Evolutionary conservation across 2,888 invertebrate species (phyloP), one percentile per base, ranked within the genome.

Genomic region (Colletes collaris): DNA sequence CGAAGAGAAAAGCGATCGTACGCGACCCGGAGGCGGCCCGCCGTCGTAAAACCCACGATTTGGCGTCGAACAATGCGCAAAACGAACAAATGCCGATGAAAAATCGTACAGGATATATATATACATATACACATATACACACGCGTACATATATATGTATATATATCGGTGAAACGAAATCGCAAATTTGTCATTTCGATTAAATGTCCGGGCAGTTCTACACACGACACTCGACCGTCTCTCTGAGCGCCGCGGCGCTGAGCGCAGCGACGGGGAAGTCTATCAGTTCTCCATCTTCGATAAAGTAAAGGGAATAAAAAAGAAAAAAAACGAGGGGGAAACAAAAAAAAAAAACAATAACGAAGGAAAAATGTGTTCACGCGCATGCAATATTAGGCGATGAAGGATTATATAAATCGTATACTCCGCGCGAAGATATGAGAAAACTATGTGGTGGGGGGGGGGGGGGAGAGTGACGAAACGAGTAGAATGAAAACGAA

Each of bases 341-440:
- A 3, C 3, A 40, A 40, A 40, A 40, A 40, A 40, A 40, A 6
- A 6, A 46, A 46, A 46, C 7, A 46, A 8, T 3, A 46, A 46
- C 8, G 10, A 46, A 46, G 8, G 10, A 46, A 46, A 46, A 46
- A 46, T 90, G 89, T 90, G 89, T 90, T 90, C 90, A 90, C 86
- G 87, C 90, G 89, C 87, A 90, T 89, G 90, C 90, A 90, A 90
- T 90, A 90, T 90, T 90, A 88, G 87, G 81, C 86, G 88, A 87
- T 78, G 85, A 90, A 77, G 81, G 82, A 46, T 58, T 58, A 56
- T 58, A 56, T 68, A 85, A 85, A 87, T 85, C 81, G 73, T 88
- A 85, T 76, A 63, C 75, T 85, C 70, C 86, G 81, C 85, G 79
- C 84, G 84, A 88, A 83, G 66, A 76, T 44, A 50, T 6, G 27